Evolutionary conservation across 2,888 invertebrate genomes (phyloP).

Genomic region (Carabus problematicus): DNA sequence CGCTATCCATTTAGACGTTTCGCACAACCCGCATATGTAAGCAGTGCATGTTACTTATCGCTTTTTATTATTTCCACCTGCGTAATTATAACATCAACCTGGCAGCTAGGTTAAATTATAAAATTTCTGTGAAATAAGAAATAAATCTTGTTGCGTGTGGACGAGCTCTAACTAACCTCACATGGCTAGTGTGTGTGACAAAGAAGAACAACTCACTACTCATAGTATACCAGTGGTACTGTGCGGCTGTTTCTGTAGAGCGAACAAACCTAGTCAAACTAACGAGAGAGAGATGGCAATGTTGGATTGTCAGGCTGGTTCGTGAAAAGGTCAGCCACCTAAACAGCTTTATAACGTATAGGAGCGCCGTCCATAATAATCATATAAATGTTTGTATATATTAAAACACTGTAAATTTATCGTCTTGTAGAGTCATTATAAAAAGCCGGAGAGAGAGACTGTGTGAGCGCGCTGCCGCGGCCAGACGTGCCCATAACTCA

Average conservation of each 20-base stretch:
- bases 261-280: conserved; percentile 23
- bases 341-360: conserved; percentile 44
- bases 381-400: conserved; percentile 52
- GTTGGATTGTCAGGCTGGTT: conserved; percentile 35
- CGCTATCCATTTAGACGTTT: not conserved
- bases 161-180: conserved; percentile 25
- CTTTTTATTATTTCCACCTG: conserved; percentile 42
- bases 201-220: too few relatives aligned
- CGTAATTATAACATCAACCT: conserved; percentile 43
- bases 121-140: conserved; percentile 43
- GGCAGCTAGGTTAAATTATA: conserved; percentile 42
- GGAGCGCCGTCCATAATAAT: conserved; percentile 51
- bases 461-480: not conserved
- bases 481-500: too few relatives aligned
- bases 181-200: too few relatives aligned
- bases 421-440: conserved; percentile 49
- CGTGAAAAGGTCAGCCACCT: conserved; percentile 41
- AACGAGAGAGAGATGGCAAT: not conserved
- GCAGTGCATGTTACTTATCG: conserved; percentile 39
- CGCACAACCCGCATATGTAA: conserved; percentile 3
- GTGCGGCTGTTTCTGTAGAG: not conserved
- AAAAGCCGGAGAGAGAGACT: conserved; percentile 30
- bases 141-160: conserved; percentile 43
- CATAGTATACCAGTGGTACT: too few relatives aligned
- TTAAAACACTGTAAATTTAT: conserved; percentile 52